Conservation (phyloP, 2,797 vertebrate genomes). For the Sorex maritimensis region DNA sequence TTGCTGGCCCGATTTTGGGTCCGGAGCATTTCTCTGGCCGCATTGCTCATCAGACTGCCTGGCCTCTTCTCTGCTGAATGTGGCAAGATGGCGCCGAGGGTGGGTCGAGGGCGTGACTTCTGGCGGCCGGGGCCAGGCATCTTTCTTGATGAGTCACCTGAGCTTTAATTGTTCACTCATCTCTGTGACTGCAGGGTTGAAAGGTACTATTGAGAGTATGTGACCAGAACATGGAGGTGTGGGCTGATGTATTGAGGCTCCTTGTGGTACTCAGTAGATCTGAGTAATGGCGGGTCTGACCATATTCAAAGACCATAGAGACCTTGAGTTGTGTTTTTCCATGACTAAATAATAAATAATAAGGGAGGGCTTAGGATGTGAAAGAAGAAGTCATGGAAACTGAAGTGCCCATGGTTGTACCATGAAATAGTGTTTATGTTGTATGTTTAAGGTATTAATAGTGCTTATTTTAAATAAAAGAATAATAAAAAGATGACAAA, state of each 20-base stretch:
- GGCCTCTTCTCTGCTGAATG: too few relatives aligned
- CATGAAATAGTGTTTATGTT: neutral
- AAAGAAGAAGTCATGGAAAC: neutral
- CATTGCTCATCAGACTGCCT: too few relatives aligned
- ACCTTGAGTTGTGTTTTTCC: neutral
- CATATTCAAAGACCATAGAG: too few relatives aligned
- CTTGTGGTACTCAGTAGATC: neutral
- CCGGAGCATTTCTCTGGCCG: too few relatives aligned
- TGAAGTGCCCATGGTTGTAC: neutral
- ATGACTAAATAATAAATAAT: neutral
- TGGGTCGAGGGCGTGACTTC: too few relatives aligned
- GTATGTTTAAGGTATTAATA: neutral
- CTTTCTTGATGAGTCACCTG: neutral
- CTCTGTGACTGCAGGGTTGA: neutral
- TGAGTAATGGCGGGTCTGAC: neutral
- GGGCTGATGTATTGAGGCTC: too few relatives aligned
- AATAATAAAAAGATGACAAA: neutral
- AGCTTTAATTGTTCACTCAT: neutral
- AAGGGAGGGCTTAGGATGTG: neutral
- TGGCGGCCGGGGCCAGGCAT: neutral
- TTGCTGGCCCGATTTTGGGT: too few relatives aligned
- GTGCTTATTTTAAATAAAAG: slow-evolving; percentile 6
- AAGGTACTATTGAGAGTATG: neutral
- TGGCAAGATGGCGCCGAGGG: too few relatives aligned
- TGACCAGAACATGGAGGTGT: neutral